phyloP scores from a whole-genome alignment of 2,888 invertebrate genomes.

The Xylota sylvarum region DNA sequence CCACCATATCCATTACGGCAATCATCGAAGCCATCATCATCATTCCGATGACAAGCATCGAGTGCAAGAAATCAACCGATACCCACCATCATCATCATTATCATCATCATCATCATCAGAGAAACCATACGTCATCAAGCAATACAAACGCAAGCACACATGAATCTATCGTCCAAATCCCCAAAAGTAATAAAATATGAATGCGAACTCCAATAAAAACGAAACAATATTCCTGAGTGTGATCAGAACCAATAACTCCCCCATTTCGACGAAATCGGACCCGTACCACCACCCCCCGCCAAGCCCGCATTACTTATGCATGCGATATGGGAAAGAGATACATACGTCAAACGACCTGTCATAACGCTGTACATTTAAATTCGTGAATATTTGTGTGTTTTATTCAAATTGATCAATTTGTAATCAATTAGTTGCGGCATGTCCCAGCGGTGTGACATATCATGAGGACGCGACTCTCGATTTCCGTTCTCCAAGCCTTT shows the following conservation, averaged over 20 bases:
- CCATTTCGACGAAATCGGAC: conserved; percentile 18
- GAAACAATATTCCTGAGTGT: conserved; percentile 30
- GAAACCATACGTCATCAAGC: conserved; percentile 8
- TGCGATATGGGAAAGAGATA: conserved; percentile 24
- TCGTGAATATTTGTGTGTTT: conserved; percentile 50
- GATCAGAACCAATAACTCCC: conserved; percentile 29
- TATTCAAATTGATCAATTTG: conserved; percentile 68
- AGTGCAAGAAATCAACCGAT: conserved; percentile 31
- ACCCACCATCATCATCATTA: conserved; percentile 8
- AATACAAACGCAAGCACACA: conserved; percentile 7
- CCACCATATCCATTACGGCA: conserved; percentile 26
- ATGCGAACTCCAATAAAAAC: conserved; percentile 48
- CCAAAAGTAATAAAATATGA: conserved; percentile 51
- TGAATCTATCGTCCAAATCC: conserved; percentile 12
- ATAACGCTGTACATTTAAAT: conserved; percentile 52
- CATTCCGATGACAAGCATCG: conserved; percentile 33
- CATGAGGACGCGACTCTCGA: conserved; percentile 42
- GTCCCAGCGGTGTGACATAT: conserved; percentile 46
- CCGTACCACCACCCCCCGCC: neutral
- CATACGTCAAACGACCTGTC: conserved; percentile 45
- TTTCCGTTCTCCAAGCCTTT: conserved; percentile 59
- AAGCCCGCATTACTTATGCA: conserved; percentile 22
- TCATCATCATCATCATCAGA: conserved; percentile 13
- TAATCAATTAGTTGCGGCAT: conserved; percentile 60
- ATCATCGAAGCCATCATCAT: conserved; percentile 43